Evolutionary conservation across 2,888 invertebrate species (phyloP).

Genomic region (Parelbella ahira): DNA sequence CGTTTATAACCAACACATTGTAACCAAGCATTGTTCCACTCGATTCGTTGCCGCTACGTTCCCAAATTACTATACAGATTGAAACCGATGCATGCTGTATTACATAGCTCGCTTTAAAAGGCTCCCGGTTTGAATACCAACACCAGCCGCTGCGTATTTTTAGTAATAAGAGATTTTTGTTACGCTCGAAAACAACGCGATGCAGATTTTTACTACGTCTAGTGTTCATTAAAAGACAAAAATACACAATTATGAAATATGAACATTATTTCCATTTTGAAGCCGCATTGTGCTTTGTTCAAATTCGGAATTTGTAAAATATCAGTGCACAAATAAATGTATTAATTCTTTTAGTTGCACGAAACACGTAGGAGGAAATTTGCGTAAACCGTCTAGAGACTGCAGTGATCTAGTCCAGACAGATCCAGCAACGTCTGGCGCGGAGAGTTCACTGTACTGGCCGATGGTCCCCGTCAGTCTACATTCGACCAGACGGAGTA

Average conservation of each 20-base stretch:
- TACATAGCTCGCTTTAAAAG: conserved; percentile 23
- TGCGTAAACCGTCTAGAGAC: conserved; percentile 27
- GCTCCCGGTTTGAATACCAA: conserved; percentile 18
- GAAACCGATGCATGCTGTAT: conserved; percentile 23
- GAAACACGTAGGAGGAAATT: conserved; percentile 8
- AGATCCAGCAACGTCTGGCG: conserved; percentile 29
- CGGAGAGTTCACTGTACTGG: conserved; percentile 33
- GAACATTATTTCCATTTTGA: neutral
- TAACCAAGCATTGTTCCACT: conserved; percentile 19
- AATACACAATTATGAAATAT: conserved; percentile 14
- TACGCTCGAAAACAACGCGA: conserved; percentile 7
- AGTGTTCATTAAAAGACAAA: conserved; percentile 17
- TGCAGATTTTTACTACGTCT: conserved; percentile 7
- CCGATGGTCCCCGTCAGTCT: conserved; percentile 25
- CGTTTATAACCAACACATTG: conserved; percentile 16
- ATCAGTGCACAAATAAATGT: neutral
- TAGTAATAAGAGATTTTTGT: conserved; percentile 22
- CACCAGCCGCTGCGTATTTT: conserved; percentile 13
- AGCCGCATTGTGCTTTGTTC: too few relatives aligned
- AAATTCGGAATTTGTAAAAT: too few relatives aligned
- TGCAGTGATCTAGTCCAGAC: conserved; percentile 32
- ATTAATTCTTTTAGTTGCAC: neutral
- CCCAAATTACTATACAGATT: conserved; percentile 23
- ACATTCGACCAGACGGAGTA: conserved; percentile 19
- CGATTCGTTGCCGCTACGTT: conserved; percentile 12